phyloP scores from a whole-genome alignment of 1,140 invertebrate genomes.

The Agrypnia vestita region DNA sequence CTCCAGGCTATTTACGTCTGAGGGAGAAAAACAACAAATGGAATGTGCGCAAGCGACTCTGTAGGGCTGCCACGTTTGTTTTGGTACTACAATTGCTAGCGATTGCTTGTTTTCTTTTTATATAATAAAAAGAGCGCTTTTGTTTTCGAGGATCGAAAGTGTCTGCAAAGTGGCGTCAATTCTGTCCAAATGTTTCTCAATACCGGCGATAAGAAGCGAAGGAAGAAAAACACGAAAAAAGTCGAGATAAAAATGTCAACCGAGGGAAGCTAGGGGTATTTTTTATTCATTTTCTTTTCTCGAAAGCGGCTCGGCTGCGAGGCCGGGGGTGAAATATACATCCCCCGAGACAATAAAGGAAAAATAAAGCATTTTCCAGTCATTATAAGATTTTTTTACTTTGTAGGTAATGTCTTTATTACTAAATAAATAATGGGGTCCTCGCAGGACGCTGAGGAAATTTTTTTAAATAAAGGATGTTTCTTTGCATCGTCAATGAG shows the following conservation, averaged over 20 bases:
- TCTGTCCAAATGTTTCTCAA: not conserved
- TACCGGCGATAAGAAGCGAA: not conserved
- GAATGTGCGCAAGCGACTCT: no score
- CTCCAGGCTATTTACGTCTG: no score
- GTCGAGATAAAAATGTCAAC: conserved; percentile 8
- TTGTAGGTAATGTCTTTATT: not conserved
- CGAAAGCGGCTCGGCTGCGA: not conserved
- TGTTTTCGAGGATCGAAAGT: no score
- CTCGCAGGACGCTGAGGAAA: not conserved
- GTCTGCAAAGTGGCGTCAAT: no score
- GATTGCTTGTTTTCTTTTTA: no score
- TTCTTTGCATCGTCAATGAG: no score
- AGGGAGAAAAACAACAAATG: no score
- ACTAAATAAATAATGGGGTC: not conserved
- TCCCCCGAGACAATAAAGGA: not conserved
- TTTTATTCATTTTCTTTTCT: conserved; percentile 23
- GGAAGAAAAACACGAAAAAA: not conserved
- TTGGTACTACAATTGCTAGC: no score
- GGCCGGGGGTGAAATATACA: not conserved
- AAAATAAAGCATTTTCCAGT: not conserved
- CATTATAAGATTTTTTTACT: not conserved
- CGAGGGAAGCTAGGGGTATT: not conserved
- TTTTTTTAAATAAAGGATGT: no score
- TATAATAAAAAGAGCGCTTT: no score
- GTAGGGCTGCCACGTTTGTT: no score